phyloP scores from a whole-genome alignment of 2,797 vertebrate species.

The Myotis pilosus region DNA sequence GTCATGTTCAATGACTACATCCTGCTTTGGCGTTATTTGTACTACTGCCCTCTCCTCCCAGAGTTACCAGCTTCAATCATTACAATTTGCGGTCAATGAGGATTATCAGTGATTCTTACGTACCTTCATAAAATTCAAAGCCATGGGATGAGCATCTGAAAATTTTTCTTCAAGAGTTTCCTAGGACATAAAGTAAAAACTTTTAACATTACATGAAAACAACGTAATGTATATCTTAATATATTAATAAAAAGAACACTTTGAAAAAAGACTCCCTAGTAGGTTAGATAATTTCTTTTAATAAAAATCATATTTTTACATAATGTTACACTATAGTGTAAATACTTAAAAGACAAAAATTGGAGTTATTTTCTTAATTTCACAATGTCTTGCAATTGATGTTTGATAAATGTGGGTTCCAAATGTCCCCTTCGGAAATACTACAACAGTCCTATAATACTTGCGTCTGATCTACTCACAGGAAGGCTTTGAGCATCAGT shows the following conservation, averaged over 20 bases:
- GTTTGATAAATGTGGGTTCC: not conserved
- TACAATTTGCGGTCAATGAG: not conserved
- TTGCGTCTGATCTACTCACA: not conserved
- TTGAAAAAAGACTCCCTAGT: not conserved
- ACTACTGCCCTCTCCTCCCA: not conserved
- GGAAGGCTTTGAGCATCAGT: not conserved
- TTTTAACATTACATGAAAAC: not conserved
- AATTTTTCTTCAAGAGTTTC: constrained; percentile 92
- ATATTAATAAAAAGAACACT: not conserved
- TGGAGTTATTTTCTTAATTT: constrained; percentile 17
- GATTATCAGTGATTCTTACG: not conserved
- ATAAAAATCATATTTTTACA: not conserved
- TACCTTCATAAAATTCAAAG: constrained; percentile 91
- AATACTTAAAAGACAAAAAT: not conserved
- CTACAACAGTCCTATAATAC: not conserved
- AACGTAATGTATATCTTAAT: not conserved
- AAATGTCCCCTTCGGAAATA: not conserved
- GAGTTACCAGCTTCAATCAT: not conserved
- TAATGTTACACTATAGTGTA: not conserved
- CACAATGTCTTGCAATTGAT: not conserved
- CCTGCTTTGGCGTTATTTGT: not conserved
- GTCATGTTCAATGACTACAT: not conserved
- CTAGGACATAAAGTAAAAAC: constrained; percentile 76
- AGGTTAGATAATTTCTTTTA: not conserved
- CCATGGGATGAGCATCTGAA: constrained; percentile 79